These are phyloP conservation scores for Thecocarcelia acutangulata DNA, from an alignment of 2,888 invertebrate species.

Conservation along the genomic window DNA sequence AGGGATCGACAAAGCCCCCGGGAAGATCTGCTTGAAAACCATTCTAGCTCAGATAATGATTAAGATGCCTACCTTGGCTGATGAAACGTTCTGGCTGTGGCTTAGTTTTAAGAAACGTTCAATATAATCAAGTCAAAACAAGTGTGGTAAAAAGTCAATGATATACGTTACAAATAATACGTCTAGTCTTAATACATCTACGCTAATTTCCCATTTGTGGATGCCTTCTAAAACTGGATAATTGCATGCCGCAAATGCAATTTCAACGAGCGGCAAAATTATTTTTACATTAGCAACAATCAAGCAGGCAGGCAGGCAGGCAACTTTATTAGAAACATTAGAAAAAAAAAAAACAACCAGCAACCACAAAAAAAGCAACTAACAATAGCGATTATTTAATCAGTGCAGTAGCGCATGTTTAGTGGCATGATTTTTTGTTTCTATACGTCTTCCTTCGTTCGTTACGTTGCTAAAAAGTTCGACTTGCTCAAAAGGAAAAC, in stretches of 20 bases:
- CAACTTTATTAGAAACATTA: slow-evolving; percentile 41
- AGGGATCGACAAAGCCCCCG: too few species aligned
- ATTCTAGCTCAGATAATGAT: too few species aligned
- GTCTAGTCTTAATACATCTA: not conserved
- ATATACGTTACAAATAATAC: not conserved
- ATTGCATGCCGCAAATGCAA: slow-evolving; percentile 39
- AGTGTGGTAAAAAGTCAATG: too few species aligned
- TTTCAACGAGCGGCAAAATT: slow-evolving; percentile 34
- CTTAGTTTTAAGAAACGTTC: too few species aligned
- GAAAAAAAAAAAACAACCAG: slow-evolving; percentile 23
- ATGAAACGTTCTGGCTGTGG: too few species aligned
- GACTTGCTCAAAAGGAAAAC: slow-evolving; percentile 33
- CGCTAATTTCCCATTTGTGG: not conserved
- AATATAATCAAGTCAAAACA: too few species aligned
- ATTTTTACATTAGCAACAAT: slow-evolving; percentile 55
- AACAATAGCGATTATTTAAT: slow-evolving; percentile 63
- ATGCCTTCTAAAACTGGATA: slow-evolving; percentile 35
- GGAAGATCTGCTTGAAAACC: too few species aligned
- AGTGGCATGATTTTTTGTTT: slow-evolving; percentile 49
- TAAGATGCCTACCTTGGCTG: too few species aligned
- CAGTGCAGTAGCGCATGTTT: slow-evolving; percentile 68
- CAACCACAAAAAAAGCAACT: not conserved
- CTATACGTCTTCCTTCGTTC: slow-evolving; percentile 29
- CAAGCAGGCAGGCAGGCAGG: slow-evolving; percentile 58
- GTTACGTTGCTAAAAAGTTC: slow-evolving; percentile 11